Base-by-base conservation (phyloP, 2,888 invertebrate species). In the Rhogogaster chlorosoma region DNA sequence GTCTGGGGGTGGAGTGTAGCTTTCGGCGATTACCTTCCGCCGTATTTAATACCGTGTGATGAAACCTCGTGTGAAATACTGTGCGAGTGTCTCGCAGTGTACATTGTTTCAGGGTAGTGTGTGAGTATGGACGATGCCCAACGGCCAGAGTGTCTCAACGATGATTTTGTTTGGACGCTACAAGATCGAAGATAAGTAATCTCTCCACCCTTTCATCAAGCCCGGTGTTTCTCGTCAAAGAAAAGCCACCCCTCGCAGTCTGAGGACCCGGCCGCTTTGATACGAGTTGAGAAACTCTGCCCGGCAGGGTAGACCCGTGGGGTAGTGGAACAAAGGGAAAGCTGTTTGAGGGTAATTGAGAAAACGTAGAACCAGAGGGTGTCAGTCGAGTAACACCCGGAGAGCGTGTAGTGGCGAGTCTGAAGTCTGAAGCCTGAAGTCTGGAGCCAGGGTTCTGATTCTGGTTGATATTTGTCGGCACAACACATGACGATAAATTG, bases 311-410 rank as follows among this genome's bases (percentile, higher is more conserved):
- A 83, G 64, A 80, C 83, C 67, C 87, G 86, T 85, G 78, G 86
- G 90, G 89, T 88, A 88, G 89, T 88, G 88, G 88, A 89, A 90
- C 88, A 88, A 88, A 87, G 89, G 88, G 88, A 85, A 85, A 87
- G 89, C 90, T 90, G 91, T 90, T 90, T 89, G 89, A 89, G 90
- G 90, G 91, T 91, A 91, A 91, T 91, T 90, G 89, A 89, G 89
- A 89, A 90, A 85, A 85, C 82, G 80, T 64, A 85, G 85, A 85
- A 67, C 83, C 45, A 32, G 67, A 70, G 83, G 83, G 83, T 83
- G 83, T 83, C 83, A n/a, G 45, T 18, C 18, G 64, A 70, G 67
- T 49, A 83, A 70, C 83, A 67, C 83, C 83, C 42, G 38, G 49
- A 83, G 83, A 83, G 83, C 83, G 67, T 83, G 83, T 67, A 83